Conservation (phyloP, 2,888 invertebrate species). For the Taphrorychus bicolor region DNA sequence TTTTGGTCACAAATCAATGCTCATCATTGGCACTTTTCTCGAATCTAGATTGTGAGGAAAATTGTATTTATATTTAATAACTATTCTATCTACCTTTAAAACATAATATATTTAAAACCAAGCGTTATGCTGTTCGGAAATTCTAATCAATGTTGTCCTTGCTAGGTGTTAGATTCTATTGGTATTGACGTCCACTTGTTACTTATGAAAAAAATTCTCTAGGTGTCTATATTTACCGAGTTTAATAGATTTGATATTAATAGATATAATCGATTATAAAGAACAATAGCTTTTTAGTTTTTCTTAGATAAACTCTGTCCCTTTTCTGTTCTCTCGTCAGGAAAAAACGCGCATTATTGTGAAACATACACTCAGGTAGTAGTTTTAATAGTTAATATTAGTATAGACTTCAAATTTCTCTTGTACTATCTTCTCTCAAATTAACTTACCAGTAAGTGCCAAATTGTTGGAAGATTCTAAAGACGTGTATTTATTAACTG, state of each 20-base stretch:
- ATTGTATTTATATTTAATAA: too few relatives aligned
- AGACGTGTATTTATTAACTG: neutral
- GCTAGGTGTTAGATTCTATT: neutral
- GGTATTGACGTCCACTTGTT: neutral
- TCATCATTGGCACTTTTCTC: too few relatives aligned
- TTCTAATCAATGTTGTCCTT: constrained; percentile 2
- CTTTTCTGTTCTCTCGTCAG: too few relatives aligned
- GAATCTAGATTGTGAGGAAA: too few relatives aligned
- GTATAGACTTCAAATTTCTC: neutral
- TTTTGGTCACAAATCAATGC: constrained; percentile 34
- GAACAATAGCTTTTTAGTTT: too few relatives aligned
- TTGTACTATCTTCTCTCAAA: neutral
- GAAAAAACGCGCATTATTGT: neutral
- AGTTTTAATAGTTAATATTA: neutral
- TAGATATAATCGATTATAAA: too few relatives aligned
- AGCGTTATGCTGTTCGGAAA: neutral
- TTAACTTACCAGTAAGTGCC: neutral
- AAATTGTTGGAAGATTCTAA: neutral
- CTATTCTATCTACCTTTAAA: too few relatives aligned
- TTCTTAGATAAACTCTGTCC: too few relatives aligned
- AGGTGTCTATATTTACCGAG: constrained; percentile 1
- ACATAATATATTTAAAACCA: too few relatives aligned
- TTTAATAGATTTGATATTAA: neutral
- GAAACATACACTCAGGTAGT: neutral
- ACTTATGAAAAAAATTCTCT: neutral